Evolutionary conservation across 2,888 invertebrate species (phyloP), one percentile per base, ranked within the genome.

Genomic region (Tinea pellionella): DNA sequence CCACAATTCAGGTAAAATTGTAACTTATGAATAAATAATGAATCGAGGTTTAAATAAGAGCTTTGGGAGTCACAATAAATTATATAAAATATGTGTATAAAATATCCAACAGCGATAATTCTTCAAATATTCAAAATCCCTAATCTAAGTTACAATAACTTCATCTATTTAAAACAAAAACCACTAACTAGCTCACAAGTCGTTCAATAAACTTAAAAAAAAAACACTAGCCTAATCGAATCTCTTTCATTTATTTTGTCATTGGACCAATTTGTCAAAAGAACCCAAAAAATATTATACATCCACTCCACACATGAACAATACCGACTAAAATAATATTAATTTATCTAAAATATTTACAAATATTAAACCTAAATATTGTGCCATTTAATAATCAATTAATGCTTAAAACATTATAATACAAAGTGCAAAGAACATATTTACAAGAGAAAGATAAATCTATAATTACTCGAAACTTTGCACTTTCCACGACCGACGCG

Each of bases 381-480:
- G 86, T 87, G 87, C 85, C 83, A 80, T 79, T 66, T 74, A 73
- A 78, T 73, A 73, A 74, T 77, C 78, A 68, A 72, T 74, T 74
- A 71, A 74, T 77, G 76, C 77, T 77, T 79, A 74, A 77, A 75
- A 78, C 71, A 74, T 76, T 74, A 80, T 84, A 67, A 74, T 85
- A 87, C 83, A 86, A 78, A 79, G 82, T 83, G 82, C 81, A 70
- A 77, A 37, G 41, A 19, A 78, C 77, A 78, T 84, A 84, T 84
- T 83, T 80, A 82, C 84, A 81, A 76, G 78, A 75, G 78, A 78
- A 77, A 77, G 19, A 80, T 80, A 80, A 75, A 77, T 77, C 72
- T 82, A 81, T 83, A 86, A 82, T 85, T 82, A 82, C 69, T 70
- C 68, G 84, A 83, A 75, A 80, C 29, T 85, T 86, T 87, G 86